Conservation (phyloP, 2,797 vertebrate genomes). For the Gambusia yucatana region DNA sequence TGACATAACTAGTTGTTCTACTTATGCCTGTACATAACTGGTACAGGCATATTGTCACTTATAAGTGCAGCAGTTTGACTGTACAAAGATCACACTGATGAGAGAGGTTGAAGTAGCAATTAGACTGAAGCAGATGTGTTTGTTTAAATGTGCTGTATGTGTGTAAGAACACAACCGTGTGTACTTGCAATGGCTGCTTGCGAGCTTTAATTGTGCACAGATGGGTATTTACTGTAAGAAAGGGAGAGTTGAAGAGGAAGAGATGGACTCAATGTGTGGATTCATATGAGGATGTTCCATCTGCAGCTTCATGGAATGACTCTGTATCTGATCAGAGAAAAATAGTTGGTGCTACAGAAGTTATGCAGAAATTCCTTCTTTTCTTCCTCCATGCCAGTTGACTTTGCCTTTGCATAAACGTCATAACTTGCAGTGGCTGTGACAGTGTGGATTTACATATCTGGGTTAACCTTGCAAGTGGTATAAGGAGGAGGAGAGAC, state of each 20-base stretch:
- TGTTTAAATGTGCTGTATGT: conserved; percentile 39
- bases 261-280: conserved; percentile 75
- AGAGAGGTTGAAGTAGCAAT: conserved; percentile 61
- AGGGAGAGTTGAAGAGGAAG: conserved; percentile 71
- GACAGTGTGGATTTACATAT: conserved; percentile 7
- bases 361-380: conserved; percentile 10
- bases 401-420: conserved; percentile 14
- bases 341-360: conserved; percentile 32
- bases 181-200: conserved; percentile 49
- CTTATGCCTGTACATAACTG: conserved; percentile 7
- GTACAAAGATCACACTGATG: conserved; percentile 39
- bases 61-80: conserved; percentile 40
- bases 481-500: neutral
- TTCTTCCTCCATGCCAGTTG: conserved; percentile 15
- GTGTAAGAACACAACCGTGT: conserved; percentile 21
- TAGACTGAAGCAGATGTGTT: conserved; percentile 56
- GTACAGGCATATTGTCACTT: conserved; percentile 24
- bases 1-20: too few relatives aligned
- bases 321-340: conserved; percentile 27
- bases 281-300: conserved; percentile 45
- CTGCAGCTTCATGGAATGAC: conserved; percentile 26
- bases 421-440: conserved; percentile 13
- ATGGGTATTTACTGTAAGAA: conserved; percentile 77
- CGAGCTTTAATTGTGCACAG: conserved; percentile 72
- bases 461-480: conserved; percentile 30